Evolutionary conservation across 2,797 vertebrate species (phyloP), one percentile per base, ranked within the genome.

Genomic region (Lophotriccus pileatus): DNA sequence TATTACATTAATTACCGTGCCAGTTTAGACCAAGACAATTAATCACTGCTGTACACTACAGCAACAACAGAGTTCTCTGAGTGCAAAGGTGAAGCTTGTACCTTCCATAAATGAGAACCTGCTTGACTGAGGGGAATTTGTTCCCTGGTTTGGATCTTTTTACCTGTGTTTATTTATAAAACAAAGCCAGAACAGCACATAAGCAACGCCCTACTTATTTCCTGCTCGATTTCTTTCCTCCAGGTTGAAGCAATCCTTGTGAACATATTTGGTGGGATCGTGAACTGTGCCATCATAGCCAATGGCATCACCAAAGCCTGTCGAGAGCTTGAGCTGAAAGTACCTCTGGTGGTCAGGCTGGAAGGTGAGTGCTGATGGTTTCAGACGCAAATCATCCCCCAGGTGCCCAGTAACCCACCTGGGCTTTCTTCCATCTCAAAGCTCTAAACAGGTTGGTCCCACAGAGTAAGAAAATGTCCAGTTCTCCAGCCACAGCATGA

Each of bases 261-360:
- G 18, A 99, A 99, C 96, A 99, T 99, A 85, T 99, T 99, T 58
- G 99, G 99, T 22, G 99, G 99, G 39, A 99, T 99, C 0, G 99
- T 99, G 89, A 99, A 99, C 97, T 99, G 99, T 93, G 99, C 99
- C 95, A 99, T 99, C 95, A 98, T 99, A 55, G 99, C 99, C 96
- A 99, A 99, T 2, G 99, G 99, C 10, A 99, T 99, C 94, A 99
- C 99, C 95, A 99, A 99, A 97, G 99, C 99, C 43, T 99, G 99
- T 95, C 98, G 97, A 67, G 99, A 99, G 89, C 98, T 99, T 34
- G 98, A 99, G 97, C 98, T 99, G 32, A 99, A 98, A 94, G 99
- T 99, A 8, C 99, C 99, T 1, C 97, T 99, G 90, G 99, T 99
- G 79, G 99, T 99, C 93, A 98, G 99, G 28, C 98, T 99, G 56